These are phyloP conservation scores for Drosophila leontia DNA, from an alignment of 1,140 invertebrate genomes.

Conservation along the genomic window DNA sequence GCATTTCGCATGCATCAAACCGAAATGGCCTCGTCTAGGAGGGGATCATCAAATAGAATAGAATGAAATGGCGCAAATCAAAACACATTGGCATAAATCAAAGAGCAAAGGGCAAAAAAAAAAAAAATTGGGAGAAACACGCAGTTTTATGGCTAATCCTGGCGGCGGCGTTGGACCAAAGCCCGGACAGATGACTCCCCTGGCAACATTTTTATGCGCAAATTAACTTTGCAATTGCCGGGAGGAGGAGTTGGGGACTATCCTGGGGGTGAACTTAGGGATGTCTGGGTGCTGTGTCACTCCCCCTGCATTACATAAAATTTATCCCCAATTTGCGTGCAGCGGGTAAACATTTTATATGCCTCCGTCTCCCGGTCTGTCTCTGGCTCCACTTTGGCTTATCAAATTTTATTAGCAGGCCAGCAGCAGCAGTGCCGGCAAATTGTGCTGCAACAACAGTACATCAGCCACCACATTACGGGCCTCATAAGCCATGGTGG, in stretches of 20 bases:
- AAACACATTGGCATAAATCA: constrained; percentile 79
- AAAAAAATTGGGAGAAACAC: constrained; percentile 25
- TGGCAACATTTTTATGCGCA: constrained; percentile 78
- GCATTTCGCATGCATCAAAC: constrained; percentile 76
- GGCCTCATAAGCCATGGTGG: constrained; percentile 50
- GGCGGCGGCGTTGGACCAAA: constrained; percentile 33
- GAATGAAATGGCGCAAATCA: constrained; percentile 80
- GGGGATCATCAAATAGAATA: constrained; percentile 74
- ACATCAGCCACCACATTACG: constrained; percentile 44
- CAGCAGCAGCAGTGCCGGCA: constrained; percentile 42
- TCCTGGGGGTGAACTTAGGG: constrained; percentile 6
- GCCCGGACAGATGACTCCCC: constrained; percentile 57
- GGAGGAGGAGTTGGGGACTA: neutral
- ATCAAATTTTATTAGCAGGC: constrained; percentile 82
- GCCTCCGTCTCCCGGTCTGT: constrained; percentile 23
- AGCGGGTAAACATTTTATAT: constrained; percentile 76
- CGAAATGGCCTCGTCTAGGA: constrained; percentile 12
- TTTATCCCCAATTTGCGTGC: constrained; percentile 85
- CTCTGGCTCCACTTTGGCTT: constrained; percentile 73
- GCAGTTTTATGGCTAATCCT: constrained; percentile 78
- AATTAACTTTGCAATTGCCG: constrained; percentile 74
- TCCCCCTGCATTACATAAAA: constrained; percentile 69
- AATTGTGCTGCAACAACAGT: constrained; percentile 74
- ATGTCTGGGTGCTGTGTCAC: constrained; percentile 51
- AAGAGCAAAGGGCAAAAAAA: constrained; percentile 39